Base-by-base conservation (phyloP, 2,113 vertebrate species). In the Origma solitaria region DNA sequence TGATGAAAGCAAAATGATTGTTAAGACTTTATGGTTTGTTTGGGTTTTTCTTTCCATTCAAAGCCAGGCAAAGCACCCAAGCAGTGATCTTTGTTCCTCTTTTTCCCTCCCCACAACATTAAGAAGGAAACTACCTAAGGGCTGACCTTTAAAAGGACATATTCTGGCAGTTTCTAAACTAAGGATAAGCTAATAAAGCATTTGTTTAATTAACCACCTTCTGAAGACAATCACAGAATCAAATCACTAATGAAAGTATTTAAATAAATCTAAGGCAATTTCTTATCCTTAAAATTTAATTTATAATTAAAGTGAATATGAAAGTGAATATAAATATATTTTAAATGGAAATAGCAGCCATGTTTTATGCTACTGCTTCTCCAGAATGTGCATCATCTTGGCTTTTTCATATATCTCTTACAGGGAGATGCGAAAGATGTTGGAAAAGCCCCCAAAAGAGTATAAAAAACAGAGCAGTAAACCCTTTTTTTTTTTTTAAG, bases 1-100 rank as follows among this genome's bases (percentile, higher is more conserved):
- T 60, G 91, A 91, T 95, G 92, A 95, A 90, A 95, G 75, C 33
- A 30, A 79, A 94, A 78, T 25, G 16, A 93, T 90, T 72, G 66
- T 92, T 94, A 79, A 68, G 61, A 42, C 25, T 92, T 95, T 82
- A 94, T 75, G 78, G 70, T 88, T 96, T 93, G 94, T 96, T 92
- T 95, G 79, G 90, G 33, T 80, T 93, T 89, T 95, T 88, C 68
- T 85, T 94, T 85, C 79, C 72, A 77, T 86, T 91, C 58, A 73
- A 60, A 80, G 79, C 45, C 62, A 87, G 37, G 50, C 38, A 62
- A 86, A 83, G n/a, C 77, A 92, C 31, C 38, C 31, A 87, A 79
- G 47, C 31, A 66, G 12, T 77, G 38, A 81, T 66, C 82, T 93
- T 90, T 91, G 61, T 54, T 76, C 64, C 25, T 81, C 60, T 53